Percentiles rank a stretch among this genome's conserved stretches.
phyloP scores from a whole-genome alignment of 2,113 vertebrate genomes.

The Mormyrus iriodes region DNA sequence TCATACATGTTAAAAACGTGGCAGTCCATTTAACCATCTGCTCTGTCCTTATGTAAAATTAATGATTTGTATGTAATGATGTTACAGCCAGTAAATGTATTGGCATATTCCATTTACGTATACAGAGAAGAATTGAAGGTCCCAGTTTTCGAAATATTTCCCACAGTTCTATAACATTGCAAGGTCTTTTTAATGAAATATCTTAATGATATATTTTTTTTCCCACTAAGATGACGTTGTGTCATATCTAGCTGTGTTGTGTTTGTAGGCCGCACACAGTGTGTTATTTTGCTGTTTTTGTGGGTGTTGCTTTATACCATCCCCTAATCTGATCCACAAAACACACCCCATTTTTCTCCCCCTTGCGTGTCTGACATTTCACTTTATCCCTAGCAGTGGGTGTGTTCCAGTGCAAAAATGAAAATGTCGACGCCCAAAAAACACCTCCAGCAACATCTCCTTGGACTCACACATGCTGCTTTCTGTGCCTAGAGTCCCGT shows the following conservation, averaged over 20 bases:
- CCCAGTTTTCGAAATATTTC: background rate
- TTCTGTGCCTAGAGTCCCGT: conserved; percentile 38
- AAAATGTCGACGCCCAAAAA: background rate
- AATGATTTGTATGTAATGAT: background rate
- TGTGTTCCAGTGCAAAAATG: background rate
- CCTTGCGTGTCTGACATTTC: background rate
- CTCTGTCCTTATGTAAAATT: too few relatives aligned
- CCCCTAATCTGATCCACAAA: background rate
- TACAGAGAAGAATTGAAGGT: background rate
- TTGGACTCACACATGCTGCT: background rate
- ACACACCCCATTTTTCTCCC: background rate
- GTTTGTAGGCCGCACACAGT: background rate
- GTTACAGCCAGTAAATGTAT: background rate
- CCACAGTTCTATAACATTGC: background rate
- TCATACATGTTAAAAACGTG: too few relatives aligned
- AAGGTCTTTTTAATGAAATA: background rate
- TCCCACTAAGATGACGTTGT: background rate
- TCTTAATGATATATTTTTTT: background rate
- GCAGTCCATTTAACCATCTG: too few relatives aligned
- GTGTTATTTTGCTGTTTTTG: background rate
- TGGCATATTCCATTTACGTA: background rate
- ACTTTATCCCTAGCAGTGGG: background rate
- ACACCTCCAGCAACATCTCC: background rate
- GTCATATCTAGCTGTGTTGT: background rate
- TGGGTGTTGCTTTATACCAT: background rate